Conservation (phyloP, 1,140 invertebrate species). For the Drosophila punjabiensis region DNA sequence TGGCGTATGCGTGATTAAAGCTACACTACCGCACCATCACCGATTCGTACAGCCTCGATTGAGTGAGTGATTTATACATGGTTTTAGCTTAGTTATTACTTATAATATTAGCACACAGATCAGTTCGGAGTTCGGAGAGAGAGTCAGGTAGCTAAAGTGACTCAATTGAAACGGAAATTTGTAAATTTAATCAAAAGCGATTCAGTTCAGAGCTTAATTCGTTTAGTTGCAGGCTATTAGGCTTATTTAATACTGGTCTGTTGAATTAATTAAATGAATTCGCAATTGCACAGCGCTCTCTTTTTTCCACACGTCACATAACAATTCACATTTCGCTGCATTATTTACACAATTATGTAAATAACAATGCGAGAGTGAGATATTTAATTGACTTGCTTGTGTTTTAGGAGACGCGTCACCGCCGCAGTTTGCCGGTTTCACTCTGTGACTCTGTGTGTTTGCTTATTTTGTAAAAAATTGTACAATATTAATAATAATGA, state of each 20-base stretch:
- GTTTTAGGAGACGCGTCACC: neutral
- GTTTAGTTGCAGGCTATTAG: neutral
- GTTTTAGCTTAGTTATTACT: neutral
- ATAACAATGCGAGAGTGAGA: neutral
- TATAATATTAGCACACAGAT: neutral
- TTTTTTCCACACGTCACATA: neutral
- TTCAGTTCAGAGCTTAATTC: neutral
- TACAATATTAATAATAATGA: conserved; percentile 1
- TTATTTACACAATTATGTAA: conserved; percentile 12
- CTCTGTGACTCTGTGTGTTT: neutral
- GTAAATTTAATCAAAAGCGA: neutral
- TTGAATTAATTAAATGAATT: conserved; percentile 3
- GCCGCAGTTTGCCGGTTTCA: neutral
- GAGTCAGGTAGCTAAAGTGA: neutral
- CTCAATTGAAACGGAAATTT: neutral
- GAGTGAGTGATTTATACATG: neutral
- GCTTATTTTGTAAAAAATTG: neutral
- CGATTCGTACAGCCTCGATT: neutral
- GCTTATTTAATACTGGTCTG: neutral
- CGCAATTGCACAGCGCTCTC: neutral
- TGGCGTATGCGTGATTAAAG: conserved; percentile 10
- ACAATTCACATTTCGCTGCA: neutral
- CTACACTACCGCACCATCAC: neutral
- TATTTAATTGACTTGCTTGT: neutral
- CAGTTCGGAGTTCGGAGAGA: neutral